Evolutionary conservation across 2,888 invertebrate species (phyloP), one percentile per base, ranked within the genome.

Genomic region (Lepidocyrtinus sp.): DNA sequence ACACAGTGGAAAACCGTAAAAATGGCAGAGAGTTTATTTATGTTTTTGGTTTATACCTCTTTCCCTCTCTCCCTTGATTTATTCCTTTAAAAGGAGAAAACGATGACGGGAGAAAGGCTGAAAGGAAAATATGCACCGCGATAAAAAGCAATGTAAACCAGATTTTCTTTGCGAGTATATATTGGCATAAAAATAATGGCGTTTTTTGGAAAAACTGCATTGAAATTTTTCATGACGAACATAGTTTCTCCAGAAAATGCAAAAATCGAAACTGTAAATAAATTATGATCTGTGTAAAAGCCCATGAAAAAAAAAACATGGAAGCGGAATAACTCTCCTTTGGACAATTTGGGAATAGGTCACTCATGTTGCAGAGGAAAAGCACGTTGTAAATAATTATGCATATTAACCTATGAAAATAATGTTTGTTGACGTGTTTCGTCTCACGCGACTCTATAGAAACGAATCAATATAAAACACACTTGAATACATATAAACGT

Each of bases 31-130:
- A 21, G 22, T 59, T 59, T 59, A 59, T 59, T 59, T 59, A 59
- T 59, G 59, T 59, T 59, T 59, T 59, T 59, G 59, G 59, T 59
- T 59, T 9, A 59, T 59, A 59, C 59, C 59, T 59, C 59, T 59
- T 59, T 59, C 5, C 36, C 59, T 59, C 59, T 55, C 22, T 21
- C 21, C 59, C 22, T 59, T 59, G 59, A 59, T 59, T 59, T 59
- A 59, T 59, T 59, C 59, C 59, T 21, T n/a, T 21, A 59, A 59
- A 59, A 12, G 21, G n/a, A 59, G 21, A 59, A 2, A n/a, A 59
- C n/a, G 59, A 59, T 21, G 59, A 59, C 59, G 59, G 21, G n/a
- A 59, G 22, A 21, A 1, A 59, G 59, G 36, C 36, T 36, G 5
- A 36, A 59, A 9, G 21, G 59, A 59, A 9, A 59, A 59, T 59